Evolutionary conservation across 2,888 invertebrate species (phyloP).

Genomic region (Acronicta psi): DNA sequence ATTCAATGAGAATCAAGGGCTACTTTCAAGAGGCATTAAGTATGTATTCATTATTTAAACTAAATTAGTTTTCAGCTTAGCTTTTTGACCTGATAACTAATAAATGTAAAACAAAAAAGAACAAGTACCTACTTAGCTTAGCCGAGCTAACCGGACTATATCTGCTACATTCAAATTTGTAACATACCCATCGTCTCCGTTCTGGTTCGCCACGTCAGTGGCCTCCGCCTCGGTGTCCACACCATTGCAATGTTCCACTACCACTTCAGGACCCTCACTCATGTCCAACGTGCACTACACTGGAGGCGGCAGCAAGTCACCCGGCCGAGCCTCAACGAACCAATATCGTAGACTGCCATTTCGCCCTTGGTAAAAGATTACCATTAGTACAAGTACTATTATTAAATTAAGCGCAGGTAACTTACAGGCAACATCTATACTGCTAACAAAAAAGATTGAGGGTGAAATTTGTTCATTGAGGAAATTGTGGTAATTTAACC

Average conservation of each 20-base stretch:
- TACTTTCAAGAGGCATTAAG: constrained; percentile 1
- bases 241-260: constrained; percentile 82
- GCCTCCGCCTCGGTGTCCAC: constrained; percentile 69
- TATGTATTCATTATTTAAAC: constrained; percentile 22
- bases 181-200: constrained; percentile 79
- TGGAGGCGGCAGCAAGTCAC: constrained; percentile 62
- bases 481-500: neutral
- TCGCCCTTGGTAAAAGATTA: constrained; percentile 87
- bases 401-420: constrained; percentile 88
- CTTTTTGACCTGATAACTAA: too few species aligned
- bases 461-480: constrained; percentile 16
- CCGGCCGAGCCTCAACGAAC: constrained; percentile 73
- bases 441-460: constrained; percentile 21
- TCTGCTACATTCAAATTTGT: constrained; percentile 20
- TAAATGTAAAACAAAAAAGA: constrained; percentile 3
- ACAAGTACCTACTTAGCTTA: constrained; percentile 2
- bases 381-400: constrained; percentile 83
- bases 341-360: constrained; percentile 79
- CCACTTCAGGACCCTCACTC: constrained; percentile 80
- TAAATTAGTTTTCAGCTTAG: constrained; percentile 25
- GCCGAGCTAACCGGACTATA: constrained; percentile 34
- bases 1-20: constrained; percentile 27
- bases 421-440: constrained; percentile 73
- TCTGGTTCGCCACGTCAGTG: constrained; percentile 66
- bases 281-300: constrained; percentile 66